Evolutionary conservation across 2,888 invertebrate species (phyloP).

Genomic region (Amorpha juglandis): DNA sequence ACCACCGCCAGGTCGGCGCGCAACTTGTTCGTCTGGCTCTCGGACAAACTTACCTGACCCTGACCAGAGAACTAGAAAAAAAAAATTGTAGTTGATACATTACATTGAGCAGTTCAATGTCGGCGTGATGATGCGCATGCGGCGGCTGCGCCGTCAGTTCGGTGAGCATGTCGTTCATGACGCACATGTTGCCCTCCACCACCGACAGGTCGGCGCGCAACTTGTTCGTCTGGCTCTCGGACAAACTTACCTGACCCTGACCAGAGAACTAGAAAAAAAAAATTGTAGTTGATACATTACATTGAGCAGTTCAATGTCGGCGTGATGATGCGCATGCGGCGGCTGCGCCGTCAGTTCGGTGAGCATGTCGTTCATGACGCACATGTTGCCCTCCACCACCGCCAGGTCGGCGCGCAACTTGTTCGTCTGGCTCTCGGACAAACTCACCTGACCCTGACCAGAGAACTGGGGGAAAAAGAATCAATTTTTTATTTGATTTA

Average conservation of each 20-base stretch:
- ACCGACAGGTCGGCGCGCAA: slow-evolving; percentile 96
- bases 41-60: slow-evolving; percentile 67
- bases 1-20: slow-evolving; percentile 97
- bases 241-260: slow-evolving; percentile 56
- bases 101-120: slow-evolving; percentile 94
- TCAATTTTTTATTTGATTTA: no score
- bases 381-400: slow-evolving; percentile 96
- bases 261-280: not conserved
- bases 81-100: slow-evolving; percentile 39
- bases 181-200: slow-evolving; percentile 96
- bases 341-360: slow-evolving; percentile 94
- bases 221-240: slow-evolving; percentile 94
- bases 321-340: slow-evolving; percentile 92
- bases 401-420: slow-evolving; percentile 97
- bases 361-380: slow-evolving; percentile 97
- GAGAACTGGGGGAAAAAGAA: not conserved
- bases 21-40: slow-evolving; percentile 95
- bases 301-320: slow-evolving; percentile 94
- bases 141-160: slow-evolving; percentile 95
- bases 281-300: slow-evolving; percentile 71
- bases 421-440: slow-evolving; percentile 91
- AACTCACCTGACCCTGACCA: slow-evolving; percentile 50
- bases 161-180: slow-evolving; percentile 97
- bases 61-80: slow-evolving; percentile 21
- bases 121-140: slow-evolving; percentile 92